These are phyloP conservation scores for Trachelipus rathkii DNA, from an alignment of 1,140 invertebrate genomes.

Conservation along the genomic window DNA sequence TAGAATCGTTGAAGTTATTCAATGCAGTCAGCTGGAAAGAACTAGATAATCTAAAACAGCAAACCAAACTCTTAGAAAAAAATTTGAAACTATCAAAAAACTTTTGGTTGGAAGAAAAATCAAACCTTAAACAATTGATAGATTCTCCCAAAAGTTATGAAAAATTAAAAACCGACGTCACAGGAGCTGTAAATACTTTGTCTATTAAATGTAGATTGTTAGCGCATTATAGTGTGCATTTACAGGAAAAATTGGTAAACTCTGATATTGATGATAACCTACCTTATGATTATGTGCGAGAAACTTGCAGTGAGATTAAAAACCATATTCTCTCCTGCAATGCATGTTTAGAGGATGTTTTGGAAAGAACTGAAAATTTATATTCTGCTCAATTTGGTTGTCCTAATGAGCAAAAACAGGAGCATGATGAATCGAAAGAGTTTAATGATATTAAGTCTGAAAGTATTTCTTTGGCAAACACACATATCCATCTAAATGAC, in stretches of 20 bases:
- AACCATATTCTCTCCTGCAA: background rate
- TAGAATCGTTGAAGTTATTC: too few relatives aligned
- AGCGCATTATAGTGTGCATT: background rate
- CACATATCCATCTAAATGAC: background rate
- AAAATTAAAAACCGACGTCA: background rate
- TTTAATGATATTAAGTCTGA: background rate
- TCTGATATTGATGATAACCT: background rate
- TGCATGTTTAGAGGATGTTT: background rate
- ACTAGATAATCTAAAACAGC: background rate
- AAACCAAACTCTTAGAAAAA: background rate
- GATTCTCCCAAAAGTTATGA: background rate
- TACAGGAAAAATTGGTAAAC: background rate
- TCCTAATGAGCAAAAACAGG: background rate
- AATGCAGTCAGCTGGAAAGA: too few relatives aligned
- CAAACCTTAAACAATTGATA: background rate
- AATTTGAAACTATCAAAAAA: background rate
- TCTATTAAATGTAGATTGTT: background rate
- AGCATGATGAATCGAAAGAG: background rate
- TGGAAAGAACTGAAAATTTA: background rate
- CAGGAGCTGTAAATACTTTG: background rate
- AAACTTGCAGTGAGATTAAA: background rate
- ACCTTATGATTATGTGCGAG: background rate
- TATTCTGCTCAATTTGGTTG: background rate
- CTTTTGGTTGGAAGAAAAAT: background rate
- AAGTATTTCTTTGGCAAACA: background rate